Conservation (phyloP, 30 jellyfish, hydroid and myxozoan genomes). For the Pseudorhiza aurosa region DNA sequence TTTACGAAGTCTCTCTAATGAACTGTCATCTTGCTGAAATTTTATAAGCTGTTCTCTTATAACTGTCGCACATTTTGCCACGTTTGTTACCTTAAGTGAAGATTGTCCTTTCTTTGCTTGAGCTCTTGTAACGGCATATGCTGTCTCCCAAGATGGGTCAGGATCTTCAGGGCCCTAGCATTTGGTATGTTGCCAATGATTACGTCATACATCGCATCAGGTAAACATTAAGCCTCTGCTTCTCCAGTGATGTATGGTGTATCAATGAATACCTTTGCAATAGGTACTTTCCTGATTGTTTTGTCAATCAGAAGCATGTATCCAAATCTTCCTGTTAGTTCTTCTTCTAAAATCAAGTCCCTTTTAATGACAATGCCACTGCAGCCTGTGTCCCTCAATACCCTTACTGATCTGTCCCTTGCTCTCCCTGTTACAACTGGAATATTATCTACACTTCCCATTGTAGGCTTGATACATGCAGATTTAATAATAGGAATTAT, state of each 20-base stretch:
- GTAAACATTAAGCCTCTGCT: constrained; percentile 48
- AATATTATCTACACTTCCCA: constrained; percentile 25
- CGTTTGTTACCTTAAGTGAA: constrained; percentile 33
- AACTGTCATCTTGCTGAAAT: constrained; percentile 45
- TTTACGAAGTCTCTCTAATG: constrained; percentile 50
- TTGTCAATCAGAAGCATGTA: constrained; percentile 45
- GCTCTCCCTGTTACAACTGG: constrained; percentile 59
- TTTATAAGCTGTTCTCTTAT: constrained; percentile 39
- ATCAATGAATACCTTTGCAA: constrained; percentile 39
- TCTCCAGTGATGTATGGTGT: constrained; percentile 42
- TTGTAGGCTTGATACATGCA: constrained; percentile 29
- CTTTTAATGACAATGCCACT: constrained; percentile 46
- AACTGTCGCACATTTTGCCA: constrained; percentile 34
- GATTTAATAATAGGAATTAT: constrained; percentile 12
- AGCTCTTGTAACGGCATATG: constrained; percentile 27
- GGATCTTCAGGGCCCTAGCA: constrained; percentile 51
- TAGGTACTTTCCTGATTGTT: constrained; percentile 41
- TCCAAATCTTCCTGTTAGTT: constrained; percentile 28
- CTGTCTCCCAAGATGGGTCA: constrained; percentile 45
- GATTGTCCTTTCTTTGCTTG: constrained; percentile 50
- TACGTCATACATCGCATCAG: constrained; percentile 53
- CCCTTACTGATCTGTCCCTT: constrained; percentile 47
- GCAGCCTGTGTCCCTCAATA: constrained; percentile 44
- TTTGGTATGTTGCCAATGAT: constrained; percentile 61
- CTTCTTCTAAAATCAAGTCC: constrained; percentile 30